Base-by-base conservation (phyloP, 2,888 invertebrate genomes). In the Macaria liturata region DNA sequence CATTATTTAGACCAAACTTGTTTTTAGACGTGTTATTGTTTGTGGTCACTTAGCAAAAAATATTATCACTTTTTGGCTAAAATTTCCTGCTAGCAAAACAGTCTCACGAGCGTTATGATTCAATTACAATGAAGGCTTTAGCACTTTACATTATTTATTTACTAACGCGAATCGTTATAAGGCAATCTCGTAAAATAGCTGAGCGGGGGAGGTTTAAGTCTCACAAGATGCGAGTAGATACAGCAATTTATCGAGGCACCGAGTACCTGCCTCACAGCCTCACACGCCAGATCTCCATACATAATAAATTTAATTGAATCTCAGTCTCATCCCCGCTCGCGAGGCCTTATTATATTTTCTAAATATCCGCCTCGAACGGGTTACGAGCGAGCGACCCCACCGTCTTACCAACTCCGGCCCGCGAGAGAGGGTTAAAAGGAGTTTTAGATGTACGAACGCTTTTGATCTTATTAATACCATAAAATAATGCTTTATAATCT, bases 401-500 rank as follows among this genome's bases (percentile, higher is more conserved):
- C 92, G 84, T 93, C 93, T 93, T 93, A 89, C 83, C 79, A 80
- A 84, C 83, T 86, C 75, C 52, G 59, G 59, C 76, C 70, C 75
- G 69, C 81, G 83, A 87, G 90, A 90, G 90, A 90, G 92, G 92
- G 92, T 90, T 92, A 91, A 91, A 90, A 91, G 92, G 92, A 92
- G 91, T 91, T 92, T 90, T 86, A 88, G 92, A 91, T 88, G 92
- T 92, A 91, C 84, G 92, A 93, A 93, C 93, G 94, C 94, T 94
- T 94, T 94, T 94, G 94, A 94, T 94, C 94, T 94, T 93, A 94
- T 94, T 94, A 94, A 94, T 94, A 92, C 94, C 93, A 93, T 94
- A 94, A 94, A 94, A 94, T 94, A 94, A 94, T 94, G 93, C 94
- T 93, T 93, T 93, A 93, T 94, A 94, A 94, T 94, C 94, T 94